phyloP scores from a whole-genome alignment of 2,797 vertebrate species.

The Phrynocephalus guinanensis region DNA sequence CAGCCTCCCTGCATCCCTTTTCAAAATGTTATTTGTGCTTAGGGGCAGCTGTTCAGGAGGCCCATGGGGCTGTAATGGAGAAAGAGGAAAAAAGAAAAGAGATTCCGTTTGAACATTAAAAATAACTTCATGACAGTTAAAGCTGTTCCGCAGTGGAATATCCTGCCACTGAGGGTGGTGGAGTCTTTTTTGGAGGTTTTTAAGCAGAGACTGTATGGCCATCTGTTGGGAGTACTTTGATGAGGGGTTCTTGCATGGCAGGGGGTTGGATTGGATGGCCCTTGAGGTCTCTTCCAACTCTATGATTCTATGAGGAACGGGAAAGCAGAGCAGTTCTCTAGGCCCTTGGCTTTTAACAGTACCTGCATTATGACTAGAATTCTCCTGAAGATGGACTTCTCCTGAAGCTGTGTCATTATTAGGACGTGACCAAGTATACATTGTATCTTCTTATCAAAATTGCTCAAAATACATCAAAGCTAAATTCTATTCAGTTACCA shows the following conservation, averaged over 20 bases:
- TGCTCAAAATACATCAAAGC: background rate
- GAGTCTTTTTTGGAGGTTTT: no score
- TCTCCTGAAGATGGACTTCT: background rate
- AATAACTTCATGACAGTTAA: no score
- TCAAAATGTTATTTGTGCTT: background rate
- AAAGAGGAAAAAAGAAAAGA: no score
- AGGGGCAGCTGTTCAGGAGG: background rate
- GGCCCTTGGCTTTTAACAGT: background rate
- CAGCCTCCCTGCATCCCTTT: background rate
- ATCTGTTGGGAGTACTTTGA: no score
- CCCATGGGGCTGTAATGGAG: background rate
- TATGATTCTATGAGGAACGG: background rate
- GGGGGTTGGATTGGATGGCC: no score
- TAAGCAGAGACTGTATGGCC: no score
- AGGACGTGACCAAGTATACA: background rate
- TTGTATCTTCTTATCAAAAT: background rate
- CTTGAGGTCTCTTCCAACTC: no score
- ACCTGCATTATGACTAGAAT: background rate
- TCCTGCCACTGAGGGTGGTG: no score
- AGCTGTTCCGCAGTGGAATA: no score
- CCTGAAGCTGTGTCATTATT: background rate
- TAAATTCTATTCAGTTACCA: background rate
- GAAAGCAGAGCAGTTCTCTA: background rate
- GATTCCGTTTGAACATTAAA: no score
- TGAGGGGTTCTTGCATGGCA: no score